phyloP scores from a whole-genome alignment of 1,140 invertebrate species.

The Drosophila ficusphila region DNA sequence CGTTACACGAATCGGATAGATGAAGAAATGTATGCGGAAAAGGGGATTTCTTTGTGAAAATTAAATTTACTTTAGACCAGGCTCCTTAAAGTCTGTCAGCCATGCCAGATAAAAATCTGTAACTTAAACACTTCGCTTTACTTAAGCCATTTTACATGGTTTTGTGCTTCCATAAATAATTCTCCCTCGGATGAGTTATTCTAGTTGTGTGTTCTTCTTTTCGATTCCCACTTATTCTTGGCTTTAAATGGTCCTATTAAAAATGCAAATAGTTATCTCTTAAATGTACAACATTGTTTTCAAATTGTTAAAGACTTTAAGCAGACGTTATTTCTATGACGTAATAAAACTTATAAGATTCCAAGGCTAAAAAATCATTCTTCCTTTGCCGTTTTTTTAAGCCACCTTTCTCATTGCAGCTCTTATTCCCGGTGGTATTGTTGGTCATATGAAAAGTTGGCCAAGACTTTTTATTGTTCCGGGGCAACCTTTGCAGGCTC shows the following conservation, averaged over 20 bases:
- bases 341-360: background rate
- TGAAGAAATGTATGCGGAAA: background rate
- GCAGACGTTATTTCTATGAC: no score
- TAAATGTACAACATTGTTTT: no score
- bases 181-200: no score
- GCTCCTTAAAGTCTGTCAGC: no score
- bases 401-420: background rate
- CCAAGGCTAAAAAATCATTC: constrained; percentile 13
- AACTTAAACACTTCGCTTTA: background rate
- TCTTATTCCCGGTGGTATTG: constrained; percentile 15
- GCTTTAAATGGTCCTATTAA: no score
- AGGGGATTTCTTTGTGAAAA: background rate
- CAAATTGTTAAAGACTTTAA: no score
- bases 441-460: constrained; percentile 50
- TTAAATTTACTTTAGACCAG: no score
- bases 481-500: constrained; percentile 29
- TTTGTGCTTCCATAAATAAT: no score
- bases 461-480: constrained; percentile 30
- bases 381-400: constrained; percentile 12
- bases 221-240: no score
- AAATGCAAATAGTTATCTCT: no score
- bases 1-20: constrained; percentile 2
- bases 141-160: no score
- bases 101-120: background rate
- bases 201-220: no score